Base-by-base conservation (phyloP, 1,140 invertebrate species). In the Phymorhynchus buccinoides region DNA sequence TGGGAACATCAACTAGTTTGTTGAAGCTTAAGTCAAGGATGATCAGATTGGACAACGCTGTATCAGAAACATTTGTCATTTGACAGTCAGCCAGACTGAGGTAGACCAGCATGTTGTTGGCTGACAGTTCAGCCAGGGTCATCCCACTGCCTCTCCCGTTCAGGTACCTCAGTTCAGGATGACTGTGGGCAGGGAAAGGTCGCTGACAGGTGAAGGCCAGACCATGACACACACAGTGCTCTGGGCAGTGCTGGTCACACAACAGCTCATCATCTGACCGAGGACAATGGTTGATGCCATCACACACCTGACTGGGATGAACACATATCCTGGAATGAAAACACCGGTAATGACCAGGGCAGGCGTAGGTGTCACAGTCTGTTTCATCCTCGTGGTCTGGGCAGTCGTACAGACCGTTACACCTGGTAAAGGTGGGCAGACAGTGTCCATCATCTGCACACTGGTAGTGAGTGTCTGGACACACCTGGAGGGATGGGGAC, bases 321-420 rank as follows among this genome's bases (percentile, higher is more conserved):
- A 80, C n/a, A 35, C 79, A 80, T 7, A 80, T 32, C 6, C 27
- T 22, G 32, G 79, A 80, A 32, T 27, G 44, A n/a, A 30, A 32
- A 35, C 79, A 80, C 14, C 79, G 79, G 39, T 80, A 80, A 32
- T 48, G 42, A 37, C 48, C 44, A 1, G 79, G 79, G 35, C 79
- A 80, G n/a, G 79, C 35, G 30, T 62, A 80, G 44, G n/a, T 80
- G 48, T 56, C 79, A 80, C 79, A 80, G 32, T n/a, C 79, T 48
- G n/a, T 48, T 42, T 80, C 79, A 32, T 80, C 79, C 44, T 80
- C 79, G 27, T 56, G 42, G 52, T 42, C 79, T 16, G 79, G 79
- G 35, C 79, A 80, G 79, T 80, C 79, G 39, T 80, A 80, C 22
- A 80, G 32, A 37, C 14, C 79, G 44, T 80, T 80, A 80, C 79